These are phyloP conservation scores for Bufo gargarizans DNA, from an alignment of 2,113 vertebrate species.

Conservation along the genomic window DNA sequence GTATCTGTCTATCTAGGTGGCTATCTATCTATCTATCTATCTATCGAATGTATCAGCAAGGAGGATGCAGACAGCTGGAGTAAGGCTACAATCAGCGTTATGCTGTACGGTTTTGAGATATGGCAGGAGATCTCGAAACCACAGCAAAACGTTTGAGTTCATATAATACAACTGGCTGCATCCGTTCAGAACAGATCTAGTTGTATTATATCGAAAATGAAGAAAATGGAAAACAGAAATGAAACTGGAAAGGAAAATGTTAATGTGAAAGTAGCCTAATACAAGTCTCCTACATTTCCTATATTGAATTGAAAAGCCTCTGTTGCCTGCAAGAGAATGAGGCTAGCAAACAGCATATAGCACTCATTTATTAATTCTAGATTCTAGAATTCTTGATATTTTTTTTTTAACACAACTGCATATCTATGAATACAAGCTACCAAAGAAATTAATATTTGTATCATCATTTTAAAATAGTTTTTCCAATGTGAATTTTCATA, in stretches of 20 bases:
- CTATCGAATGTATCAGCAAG: background rate
- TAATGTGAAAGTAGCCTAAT: background rate
- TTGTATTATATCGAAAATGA: too few species aligned
- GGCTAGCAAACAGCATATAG: background rate
- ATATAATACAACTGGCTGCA: too few species aligned
- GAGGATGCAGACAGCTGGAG: background rate
- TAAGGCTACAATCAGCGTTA: background rate
- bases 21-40: too few species aligned
- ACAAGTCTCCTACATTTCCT: background rate
- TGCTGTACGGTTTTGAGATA: too few species aligned
- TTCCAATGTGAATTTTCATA: background rate
- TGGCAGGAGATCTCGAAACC: too few species aligned
- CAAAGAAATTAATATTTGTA: background rate
- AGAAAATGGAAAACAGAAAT: too few species aligned
- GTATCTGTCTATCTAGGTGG: background rate
- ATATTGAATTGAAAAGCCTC: background rate
- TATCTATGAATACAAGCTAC: background rate
- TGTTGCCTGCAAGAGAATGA: background rate
- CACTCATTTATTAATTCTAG: background rate
- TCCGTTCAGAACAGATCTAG: too few species aligned
- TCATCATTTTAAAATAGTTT: background rate
- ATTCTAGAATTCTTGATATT: background rate
- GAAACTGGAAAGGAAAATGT: too few species aligned
- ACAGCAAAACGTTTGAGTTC: too few species aligned
- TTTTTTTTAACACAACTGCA: background rate